phyloP scores from a whole-genome alignment of 2,797 vertebrate genomes.

The Tiaroga cobitis region DNA sequence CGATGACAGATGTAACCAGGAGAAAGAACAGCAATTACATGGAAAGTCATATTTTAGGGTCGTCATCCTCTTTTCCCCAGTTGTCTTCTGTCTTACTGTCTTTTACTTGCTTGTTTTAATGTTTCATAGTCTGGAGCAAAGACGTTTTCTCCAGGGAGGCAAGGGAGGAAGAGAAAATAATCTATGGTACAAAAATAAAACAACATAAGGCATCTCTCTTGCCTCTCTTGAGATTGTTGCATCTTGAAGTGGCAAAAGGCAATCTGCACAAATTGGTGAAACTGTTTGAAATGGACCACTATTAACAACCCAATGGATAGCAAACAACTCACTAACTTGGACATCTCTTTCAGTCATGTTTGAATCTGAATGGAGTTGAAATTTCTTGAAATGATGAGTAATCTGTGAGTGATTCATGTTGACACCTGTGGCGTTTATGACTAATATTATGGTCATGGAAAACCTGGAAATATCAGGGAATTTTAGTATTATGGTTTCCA shows the following conservation, averaged over 20 bases:
- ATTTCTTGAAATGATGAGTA: constrained; percentile 8
- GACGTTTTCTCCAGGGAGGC: constrained; percentile 43
- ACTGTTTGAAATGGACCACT: constrained; percentile 2
- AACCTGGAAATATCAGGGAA: not conserved
- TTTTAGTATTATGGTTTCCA: not conserved
- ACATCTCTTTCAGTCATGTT: not conserved
- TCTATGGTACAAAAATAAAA: constrained; percentile 7
- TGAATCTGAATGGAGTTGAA: not conserved
- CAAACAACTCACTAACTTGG: constrained; percentile 5
- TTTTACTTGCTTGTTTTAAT: constrained; percentile 38
- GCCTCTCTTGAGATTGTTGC: not conserved
- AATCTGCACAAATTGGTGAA: not conserved
- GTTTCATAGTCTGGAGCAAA: constrained; percentile 39
- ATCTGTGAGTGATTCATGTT: constrained; percentile 1
- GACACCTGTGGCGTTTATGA: constrained; percentile 9
- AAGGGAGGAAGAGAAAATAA: constrained; percentile 16
- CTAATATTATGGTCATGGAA: not conserved
- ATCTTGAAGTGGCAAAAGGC: not conserved
- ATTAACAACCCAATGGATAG: not conserved
- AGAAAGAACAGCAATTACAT: constrained; percentile 49
- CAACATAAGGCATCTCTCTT: not conserved
- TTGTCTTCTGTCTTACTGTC: constrained; percentile 5
- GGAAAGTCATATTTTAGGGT: constrained; percentile 48
- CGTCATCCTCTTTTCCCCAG: not conserved
- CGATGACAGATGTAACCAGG: constrained; percentile 57